A percentile compares a stretch with the other conserved stretches of the same genome.
Evolutionary conservation across 30 jellyfish, hydroid and myxozoan genomes (phyloP).

Genomic region (Phacellophora camtschatica): DNA sequence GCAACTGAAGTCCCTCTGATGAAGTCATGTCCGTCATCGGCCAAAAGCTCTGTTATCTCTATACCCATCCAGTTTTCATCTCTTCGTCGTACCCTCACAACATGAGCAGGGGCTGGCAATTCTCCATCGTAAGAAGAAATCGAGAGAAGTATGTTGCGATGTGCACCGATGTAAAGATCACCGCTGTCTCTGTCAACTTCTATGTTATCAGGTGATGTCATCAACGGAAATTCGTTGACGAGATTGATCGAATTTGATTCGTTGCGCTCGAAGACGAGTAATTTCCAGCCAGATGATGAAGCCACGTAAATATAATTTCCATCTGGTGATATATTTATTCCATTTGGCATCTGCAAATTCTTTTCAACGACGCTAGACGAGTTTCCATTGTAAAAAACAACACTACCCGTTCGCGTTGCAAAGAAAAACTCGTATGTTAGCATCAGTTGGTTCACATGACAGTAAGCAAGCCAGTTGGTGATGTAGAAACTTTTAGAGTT

Average conservation of each 20-base stretch:
- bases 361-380: slow-evolving; percentile 17
- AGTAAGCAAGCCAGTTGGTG: slow-evolving; percentile 64
- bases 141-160: slow-evolving; percentile 14
- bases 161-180: slow-evolving; percentile 63
- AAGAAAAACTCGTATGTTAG: slow-evolving; percentile 12
- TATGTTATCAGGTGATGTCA: slow-evolving; percentile 65
- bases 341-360: slow-evolving; percentile 53
- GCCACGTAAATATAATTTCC: slow-evolving; percentile 61
- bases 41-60: slow-evolving; percentile 58
- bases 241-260: slow-evolving; percentile 6
- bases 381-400: slow-evolving; percentile 74
- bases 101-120: slow-evolving; percentile 61
- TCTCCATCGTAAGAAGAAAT: slow-evolving; percentile 43
- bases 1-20: slow-evolving; percentile 73
- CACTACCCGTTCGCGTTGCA: slow-evolving; percentile 36
- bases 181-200: slow-evolving; percentile 77
- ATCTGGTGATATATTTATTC: slow-evolving; percentile 69
- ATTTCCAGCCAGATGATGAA: not conserved
- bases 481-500: slow-evolving; percentile 67
- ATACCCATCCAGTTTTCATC: slow-evolving; percentile 21
- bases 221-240: not conserved
- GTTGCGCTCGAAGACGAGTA: slow-evolving; percentile 42
- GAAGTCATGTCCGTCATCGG: slow-evolving; percentile 71
- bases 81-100: slow-evolving; percentile 12
- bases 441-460: not conserved